phyloP scores from a whole-genome alignment of 1,140 invertebrate species.

The Mycetomoellerius zeteki region DNA sequence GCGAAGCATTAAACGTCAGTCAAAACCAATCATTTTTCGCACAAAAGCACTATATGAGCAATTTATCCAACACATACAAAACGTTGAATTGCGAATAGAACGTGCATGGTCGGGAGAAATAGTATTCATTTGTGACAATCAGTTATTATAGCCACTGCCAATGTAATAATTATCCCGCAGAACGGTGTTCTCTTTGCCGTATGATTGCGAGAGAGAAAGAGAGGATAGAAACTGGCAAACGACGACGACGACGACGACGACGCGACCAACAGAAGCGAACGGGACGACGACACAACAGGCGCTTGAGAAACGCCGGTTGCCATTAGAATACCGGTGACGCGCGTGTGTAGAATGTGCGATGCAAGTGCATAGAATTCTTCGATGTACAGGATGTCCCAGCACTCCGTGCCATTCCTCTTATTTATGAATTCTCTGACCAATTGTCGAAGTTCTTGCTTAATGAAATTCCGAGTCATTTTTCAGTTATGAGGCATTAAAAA shows the following conservation, averaged over 20 bases:
- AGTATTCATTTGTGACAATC: conserved; percentile 29
- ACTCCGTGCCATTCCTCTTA: not conserved
- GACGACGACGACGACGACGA: not conserved
- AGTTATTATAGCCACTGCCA: conserved; percentile 33
- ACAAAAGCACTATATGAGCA: conserved; percentile 1
- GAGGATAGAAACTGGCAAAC: conserved; percentile 15
- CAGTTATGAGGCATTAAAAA: not conserved
- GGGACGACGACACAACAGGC: conserved; percentile 32
- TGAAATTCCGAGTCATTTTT: conserved; percentile 23
- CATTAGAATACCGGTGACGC: conserved; percentile 63
- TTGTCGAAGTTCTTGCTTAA: conserved; percentile 5
- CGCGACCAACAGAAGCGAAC: conserved; percentile 30
- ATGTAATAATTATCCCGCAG: conserved; percentile 42
- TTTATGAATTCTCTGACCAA: not conserved
- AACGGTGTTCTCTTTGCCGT: not conserved
- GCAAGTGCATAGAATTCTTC: conserved; percentile 54
- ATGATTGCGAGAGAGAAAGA: conserved; percentile 24
- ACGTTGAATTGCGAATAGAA: conserved; percentile 6
- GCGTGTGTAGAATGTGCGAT: conserved; percentile 54
- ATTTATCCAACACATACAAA: conserved; percentile 16
- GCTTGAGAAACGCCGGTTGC: conserved; percentile 56
- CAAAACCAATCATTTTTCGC: conserved; percentile 7
- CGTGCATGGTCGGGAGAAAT: not conserved
- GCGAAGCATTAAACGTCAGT: conserved; percentile 12
- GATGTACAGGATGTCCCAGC: conserved; percentile 22